A percentile compares a stretch with the other conserved stretches of the same genome.
These are phyloP conservation scores for Drosophila cracens DNA, from an alignment of 2,888 invertebrate species.

Conservation along the genomic window DNA sequence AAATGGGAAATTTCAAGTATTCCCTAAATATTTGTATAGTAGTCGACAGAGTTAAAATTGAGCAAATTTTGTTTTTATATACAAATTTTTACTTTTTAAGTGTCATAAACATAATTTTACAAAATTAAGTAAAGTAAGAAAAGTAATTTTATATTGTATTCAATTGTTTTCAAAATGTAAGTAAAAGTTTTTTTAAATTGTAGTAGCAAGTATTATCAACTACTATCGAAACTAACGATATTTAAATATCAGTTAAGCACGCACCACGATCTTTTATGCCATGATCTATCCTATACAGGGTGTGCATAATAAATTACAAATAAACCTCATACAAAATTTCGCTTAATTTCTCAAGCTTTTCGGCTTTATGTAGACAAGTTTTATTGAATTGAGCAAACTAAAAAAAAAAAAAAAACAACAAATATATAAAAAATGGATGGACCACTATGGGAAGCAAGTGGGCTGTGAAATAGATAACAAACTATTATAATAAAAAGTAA, in stretches of 20 bases:
- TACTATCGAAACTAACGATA: background rate
- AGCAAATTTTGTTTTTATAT: background rate
- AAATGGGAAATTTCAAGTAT: background rate
- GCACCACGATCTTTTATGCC: background rate
- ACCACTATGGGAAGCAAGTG: conserved; percentile 45
- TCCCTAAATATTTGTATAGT: background rate
- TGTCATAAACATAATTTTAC: background rate
- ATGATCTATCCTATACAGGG: conserved; percentile 22
- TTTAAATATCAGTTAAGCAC: background rate
- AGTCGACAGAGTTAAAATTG: background rate
- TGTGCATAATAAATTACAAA: conserved; percentile 45
- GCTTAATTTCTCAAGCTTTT: conserved; percentile 52
- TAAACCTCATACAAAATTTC: conserved; percentile 45
- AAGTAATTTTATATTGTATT: background rate
- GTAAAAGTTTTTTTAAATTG: background rate
- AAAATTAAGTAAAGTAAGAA: background rate
- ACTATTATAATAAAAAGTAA: conserved; percentile 39
- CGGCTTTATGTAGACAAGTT: conserved; percentile 68
- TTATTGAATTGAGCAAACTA: conserved; percentile 63
- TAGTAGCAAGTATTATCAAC: background rate
- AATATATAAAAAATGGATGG: conserved; percentile 20
- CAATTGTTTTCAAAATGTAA: background rate
- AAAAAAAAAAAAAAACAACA: conserved; percentile 4
- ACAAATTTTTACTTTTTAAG: background rate
- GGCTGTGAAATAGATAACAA: conserved; percentile 38